Percentiles rank a stretch among this genome's conserved stretches.
phyloP scores from a whole-genome alignment of 2,888 invertebrate species.

The Hydrotaea diabolus region DNA sequence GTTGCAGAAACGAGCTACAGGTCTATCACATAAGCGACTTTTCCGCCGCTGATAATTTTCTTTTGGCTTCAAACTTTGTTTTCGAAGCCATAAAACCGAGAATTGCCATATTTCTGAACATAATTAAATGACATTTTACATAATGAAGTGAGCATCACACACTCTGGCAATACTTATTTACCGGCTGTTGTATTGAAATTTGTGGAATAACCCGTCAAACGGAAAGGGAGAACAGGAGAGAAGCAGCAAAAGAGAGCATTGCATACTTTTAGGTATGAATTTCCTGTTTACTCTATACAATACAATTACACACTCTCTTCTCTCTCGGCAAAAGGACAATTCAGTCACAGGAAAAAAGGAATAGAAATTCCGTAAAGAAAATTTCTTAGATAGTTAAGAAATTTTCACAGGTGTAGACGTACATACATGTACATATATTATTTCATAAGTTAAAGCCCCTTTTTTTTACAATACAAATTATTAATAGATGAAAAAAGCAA shows the following conservation, averaged over 20 bases:
- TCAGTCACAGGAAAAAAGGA: slow-evolving; percentile 34
- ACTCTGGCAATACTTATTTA: too few species aligned
- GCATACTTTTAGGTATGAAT: slow-evolving; percentile 2
- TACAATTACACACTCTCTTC: not conserved
- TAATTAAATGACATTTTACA: too few species aligned
- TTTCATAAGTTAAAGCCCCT: slow-evolving; percentile 51
- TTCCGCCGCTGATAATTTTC: too few species aligned
- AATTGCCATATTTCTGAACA: too few species aligned
- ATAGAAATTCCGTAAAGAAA: slow-evolving; percentile 40
- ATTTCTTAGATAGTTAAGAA: slow-evolving; percentile 72
- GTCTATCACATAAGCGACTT: too few species aligned
- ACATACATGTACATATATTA: slow-evolving; percentile 39
- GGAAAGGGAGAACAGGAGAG: not conserved
- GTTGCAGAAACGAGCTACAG: too few species aligned
- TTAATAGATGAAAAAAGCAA: slow-evolving; percentile 42
- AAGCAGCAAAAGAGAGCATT: not conserved
- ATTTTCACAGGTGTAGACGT: slow-evolving; percentile 75
- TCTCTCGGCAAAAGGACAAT: slow-evolving; percentile 10
- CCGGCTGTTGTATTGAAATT: too few species aligned
- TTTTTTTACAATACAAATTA: slow-evolving; percentile 39
- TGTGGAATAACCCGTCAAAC: too few species aligned
- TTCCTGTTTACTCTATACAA: slow-evolving; percentile 1
- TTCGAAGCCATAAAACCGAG: too few species aligned
- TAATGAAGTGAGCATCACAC: too few species aligned
- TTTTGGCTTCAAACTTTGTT: too few species aligned